Evolutionary conservation across 2,797 vertebrate species (phyloP).

Genomic region (Cossypha polioptera): DNA sequence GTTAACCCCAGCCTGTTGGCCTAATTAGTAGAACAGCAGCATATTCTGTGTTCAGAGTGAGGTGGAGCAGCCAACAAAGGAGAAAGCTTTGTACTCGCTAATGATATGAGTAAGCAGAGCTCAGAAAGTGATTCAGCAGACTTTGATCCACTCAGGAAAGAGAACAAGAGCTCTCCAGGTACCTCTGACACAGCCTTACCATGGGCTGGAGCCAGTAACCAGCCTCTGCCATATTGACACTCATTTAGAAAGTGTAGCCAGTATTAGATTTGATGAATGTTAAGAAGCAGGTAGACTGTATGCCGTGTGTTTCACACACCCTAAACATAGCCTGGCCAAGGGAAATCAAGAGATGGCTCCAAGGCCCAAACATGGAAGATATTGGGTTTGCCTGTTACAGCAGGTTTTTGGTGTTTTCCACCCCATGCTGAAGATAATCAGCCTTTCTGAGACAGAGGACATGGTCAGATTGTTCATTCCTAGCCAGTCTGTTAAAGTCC

Average conservation of each 20-base stretch:
- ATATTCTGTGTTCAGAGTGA: constrained; percentile 5
- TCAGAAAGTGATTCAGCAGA: not conserved
- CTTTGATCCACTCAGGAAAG: constrained; percentile 31
- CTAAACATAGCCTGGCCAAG: not conserved
- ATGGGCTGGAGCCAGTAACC: fast-evolving
- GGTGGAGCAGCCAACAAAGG: not conserved
- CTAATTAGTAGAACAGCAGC: constrained; percentile 10
- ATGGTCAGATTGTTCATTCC: not conserved
- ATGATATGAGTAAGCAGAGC: constrained; percentile 67
- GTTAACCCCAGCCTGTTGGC: constrained; percentile 25
- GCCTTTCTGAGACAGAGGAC: not conserved
- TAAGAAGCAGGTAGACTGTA: not conserved
- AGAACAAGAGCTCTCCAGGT: constrained; percentile 39
- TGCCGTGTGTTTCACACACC: not conserved
- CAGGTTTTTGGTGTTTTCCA: not conserved
- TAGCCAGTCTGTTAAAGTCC: not conserved
- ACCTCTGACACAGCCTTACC: not conserved
- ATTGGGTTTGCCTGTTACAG: not conserved
- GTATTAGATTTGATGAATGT: not conserved
- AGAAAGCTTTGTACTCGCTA: constrained; percentile 61
- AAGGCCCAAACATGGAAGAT: not conserved
- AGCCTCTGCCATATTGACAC: not conserved
- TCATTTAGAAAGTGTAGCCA: not conserved
- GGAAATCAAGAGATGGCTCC: not conserved
- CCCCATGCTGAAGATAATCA: fast-evolving